These are phyloP conservation scores for Harpalus rufipes DNA, from an alignment of 2,888 invertebrate genomes.

Conservation along the genomic window DNA sequence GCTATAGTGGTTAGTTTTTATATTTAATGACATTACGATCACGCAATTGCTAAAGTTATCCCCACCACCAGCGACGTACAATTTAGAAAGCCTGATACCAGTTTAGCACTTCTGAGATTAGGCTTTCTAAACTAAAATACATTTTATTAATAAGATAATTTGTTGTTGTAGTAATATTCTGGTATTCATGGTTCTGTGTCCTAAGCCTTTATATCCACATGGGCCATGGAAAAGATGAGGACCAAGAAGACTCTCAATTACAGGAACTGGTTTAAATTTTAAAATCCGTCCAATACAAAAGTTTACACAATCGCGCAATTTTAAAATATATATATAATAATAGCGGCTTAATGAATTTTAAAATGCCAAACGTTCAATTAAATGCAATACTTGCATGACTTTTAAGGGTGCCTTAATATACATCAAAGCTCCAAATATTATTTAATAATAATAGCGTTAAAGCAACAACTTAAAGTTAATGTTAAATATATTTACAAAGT, in stretches of 20 bases:
- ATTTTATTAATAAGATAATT: not conserved
- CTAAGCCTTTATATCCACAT: conserved; percentile 62
- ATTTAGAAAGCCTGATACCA: not conserved
- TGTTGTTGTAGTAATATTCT: conserved; percentile 52
- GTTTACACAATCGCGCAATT: conserved; percentile 40
- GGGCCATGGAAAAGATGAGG: conserved; percentile 48
- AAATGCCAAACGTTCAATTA: conserved; percentile 42
- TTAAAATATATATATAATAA: conserved; percentile 16
- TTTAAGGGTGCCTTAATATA: conserved; percentile 44
- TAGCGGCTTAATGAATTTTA: conserved; percentile 34
- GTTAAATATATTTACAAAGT: not conserved
- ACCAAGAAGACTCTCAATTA: conserved; percentile 58
- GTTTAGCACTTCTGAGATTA: not conserved
- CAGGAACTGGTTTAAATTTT: conserved; percentile 57
- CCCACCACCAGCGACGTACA: too few species aligned
- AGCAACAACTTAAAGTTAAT: not conserved
- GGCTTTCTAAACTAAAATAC: too few species aligned
- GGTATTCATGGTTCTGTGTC: conserved; percentile 65
- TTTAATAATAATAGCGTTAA: not conserved
- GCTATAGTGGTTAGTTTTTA: too few species aligned
- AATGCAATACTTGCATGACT: conserved; percentile 60
- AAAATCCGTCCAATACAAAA: conserved; percentile 18
- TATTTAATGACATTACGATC: too few species aligned
- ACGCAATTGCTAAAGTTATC: too few species aligned
- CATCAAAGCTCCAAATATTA: conserved; percentile 34